Evolutionary conservation across 2,797 vertebrate species (phyloP).

Genomic region (Dermochelys coriacea): DNA sequence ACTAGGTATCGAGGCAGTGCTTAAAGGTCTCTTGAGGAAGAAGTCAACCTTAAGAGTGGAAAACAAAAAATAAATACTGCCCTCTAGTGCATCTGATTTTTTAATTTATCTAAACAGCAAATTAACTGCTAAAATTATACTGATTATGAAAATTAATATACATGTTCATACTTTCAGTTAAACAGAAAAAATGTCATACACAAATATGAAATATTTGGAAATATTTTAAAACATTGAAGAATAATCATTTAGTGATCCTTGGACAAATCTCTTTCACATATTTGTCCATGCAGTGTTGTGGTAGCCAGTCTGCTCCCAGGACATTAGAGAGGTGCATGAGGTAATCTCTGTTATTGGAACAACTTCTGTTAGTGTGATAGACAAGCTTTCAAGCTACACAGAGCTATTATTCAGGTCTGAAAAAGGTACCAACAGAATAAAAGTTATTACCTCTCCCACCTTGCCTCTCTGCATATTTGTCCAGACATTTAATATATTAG

Average conservation of each 20-base stretch:
- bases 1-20: background rate
- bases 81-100: slow-evolving; percentile 31
- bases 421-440: too few relatives aligned
- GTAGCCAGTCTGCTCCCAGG: background rate
- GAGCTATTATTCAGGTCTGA: too few relatives aligned
- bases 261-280: background rate
- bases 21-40: fast-evolving
- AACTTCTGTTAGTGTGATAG: too few relatives aligned
- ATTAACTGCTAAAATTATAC: fast-evolving
- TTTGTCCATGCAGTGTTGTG: background rate
- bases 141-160: fast-evolving
- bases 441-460: too few relatives aligned
- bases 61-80: slow-evolving; percentile 31
- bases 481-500: too few relatives aligned
- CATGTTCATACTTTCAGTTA: background rate
- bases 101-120: background rate
- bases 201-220: fast-evolving
- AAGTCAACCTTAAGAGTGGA: background rate
- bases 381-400: too few relatives aligned
- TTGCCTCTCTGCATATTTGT: too few relatives aligned
- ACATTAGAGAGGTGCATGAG: background rate
- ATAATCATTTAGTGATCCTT: background rate
- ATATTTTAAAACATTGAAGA: background rate
- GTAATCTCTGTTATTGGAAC: too few relatives aligned
- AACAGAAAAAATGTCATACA: fast-evolving